Conservation (phyloP, 2,113 vertebrate species). For the Eleginops maclovinus region DNA sequence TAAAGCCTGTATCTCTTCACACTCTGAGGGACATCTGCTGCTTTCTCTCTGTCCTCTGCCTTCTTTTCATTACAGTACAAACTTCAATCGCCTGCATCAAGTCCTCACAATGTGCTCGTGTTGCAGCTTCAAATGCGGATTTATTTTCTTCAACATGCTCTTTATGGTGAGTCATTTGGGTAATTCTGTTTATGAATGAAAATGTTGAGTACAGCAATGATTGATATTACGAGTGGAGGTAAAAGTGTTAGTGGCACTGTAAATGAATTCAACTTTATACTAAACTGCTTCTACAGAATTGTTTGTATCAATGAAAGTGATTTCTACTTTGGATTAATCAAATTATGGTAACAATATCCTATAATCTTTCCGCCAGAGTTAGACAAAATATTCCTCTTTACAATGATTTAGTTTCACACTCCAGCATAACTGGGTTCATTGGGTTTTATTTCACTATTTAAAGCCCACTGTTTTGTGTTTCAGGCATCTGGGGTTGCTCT, state of each 20-base stretch:
- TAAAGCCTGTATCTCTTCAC: neutral
- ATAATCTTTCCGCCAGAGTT: neutral
- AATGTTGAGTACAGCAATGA: neutral
- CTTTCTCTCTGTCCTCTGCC: neutral
- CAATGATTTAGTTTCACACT: neutral
- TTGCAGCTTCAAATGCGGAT: conserved; percentile 45
- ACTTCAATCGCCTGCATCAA: neutral
- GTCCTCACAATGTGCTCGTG: conserved; percentile 4
- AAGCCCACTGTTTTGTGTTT: conserved; percentile 19
- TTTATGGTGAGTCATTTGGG: conserved; percentile 58
- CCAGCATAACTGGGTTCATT: neutral
- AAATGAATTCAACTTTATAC: neutral
- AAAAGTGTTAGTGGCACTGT: neutral
- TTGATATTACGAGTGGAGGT: neutral
- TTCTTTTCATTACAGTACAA: neutral
- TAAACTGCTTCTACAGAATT: neutral
- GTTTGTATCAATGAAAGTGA: neutral
- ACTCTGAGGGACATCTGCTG: neutral
- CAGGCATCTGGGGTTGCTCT: conserved; percentile 51
- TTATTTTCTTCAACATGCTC: conserved; percentile 52
- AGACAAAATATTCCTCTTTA: neutral
- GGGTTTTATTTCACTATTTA: neutral
- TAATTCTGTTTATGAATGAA: neutral
- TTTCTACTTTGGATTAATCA: neutral
- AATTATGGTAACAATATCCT: neutral